Percentiles rank a stretch among this genome's conserved stretches.
phyloP scores from a whole-genome alignment of 2,888 invertebrate species.

The Sipha maydis region DNA sequence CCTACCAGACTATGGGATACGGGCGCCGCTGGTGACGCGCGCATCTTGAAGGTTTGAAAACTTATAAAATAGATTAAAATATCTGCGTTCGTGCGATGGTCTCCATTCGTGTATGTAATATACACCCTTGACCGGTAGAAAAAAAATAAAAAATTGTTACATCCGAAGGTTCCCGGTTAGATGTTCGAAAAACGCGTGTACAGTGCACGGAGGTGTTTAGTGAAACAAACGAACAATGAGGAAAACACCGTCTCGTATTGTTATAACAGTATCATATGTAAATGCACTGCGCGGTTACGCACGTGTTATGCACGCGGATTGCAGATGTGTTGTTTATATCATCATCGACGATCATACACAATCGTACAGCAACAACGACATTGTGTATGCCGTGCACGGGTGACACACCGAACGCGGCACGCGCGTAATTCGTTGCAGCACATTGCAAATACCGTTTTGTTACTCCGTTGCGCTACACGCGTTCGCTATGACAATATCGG shows the following conservation, averaged over 20 bases:
- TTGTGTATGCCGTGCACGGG: no score
- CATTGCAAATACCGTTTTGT: no score
- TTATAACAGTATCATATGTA: no score
- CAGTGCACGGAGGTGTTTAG: background rate
- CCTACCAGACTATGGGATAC: no score
- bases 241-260: background rate
- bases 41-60: no score
- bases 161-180: background rate
- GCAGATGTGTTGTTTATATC: background rate
- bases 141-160: background rate
- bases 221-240: conserved; percentile 2
- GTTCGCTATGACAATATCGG: background rate
- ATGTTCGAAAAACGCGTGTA: background rate
- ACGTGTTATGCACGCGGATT: background rate
- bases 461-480: no score
- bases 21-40: no score
- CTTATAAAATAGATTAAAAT: background rate
- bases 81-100: background rate
- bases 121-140: conserved; percentile 38
- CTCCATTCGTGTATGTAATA: background rate
- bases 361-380: background rate
- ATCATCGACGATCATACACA: no score
- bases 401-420: no score
- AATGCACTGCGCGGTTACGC: background rate
- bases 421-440: no score